A percentile compares a stretch with the other conserved stretches of the same genome.
Evolutionary conservation across 2,888 invertebrate genomes (phyloP).

Genomic region (Dynastes grantii): DNA sequence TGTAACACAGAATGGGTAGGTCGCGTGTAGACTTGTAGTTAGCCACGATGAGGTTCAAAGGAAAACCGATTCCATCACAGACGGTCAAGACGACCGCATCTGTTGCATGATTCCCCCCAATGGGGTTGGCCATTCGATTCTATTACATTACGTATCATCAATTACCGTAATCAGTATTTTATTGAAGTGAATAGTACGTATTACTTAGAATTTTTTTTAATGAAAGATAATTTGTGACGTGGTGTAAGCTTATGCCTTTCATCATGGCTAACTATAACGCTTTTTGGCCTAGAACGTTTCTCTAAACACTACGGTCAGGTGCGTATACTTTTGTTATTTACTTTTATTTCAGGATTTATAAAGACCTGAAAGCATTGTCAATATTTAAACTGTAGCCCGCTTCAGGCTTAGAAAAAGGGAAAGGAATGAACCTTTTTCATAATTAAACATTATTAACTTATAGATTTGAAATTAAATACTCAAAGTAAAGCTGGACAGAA

Average conservation of each 20-base stretch:
- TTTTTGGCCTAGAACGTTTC: neutral
- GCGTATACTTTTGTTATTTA: too few species aligned
- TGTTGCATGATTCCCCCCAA: slow-evolving; percentile 28
- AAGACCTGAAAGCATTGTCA: too few species aligned
- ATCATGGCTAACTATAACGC: slow-evolving; percentile 22
- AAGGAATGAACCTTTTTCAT: too few species aligned
- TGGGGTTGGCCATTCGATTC: slow-evolving; percentile 26
- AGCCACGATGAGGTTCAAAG: slow-evolving; percentile 30
- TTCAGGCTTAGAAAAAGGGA: too few species aligned
- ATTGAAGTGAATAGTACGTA: neutral
- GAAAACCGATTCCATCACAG: slow-evolving; percentile 34
- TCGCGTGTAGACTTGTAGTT: neutral
- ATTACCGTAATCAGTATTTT: slow-evolving; percentile 24
- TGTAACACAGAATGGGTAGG: slow-evolving; percentile 14
- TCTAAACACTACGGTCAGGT: too few species aligned
- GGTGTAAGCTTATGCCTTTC: neutral
- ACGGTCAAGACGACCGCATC: slow-evolving; percentile 27
- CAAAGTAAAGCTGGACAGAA: too few species aligned
- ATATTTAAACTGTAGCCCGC: too few species aligned
- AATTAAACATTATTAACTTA: too few species aligned
- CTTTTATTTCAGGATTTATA: too few species aligned
- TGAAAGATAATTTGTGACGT: neutral
- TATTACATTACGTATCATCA: slow-evolving; percentile 13
- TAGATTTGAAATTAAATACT: too few species aligned
- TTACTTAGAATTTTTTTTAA: neutral